Conservation (phyloP, 2,888 invertebrate species). For the Arctia plantaginis region DNA sequence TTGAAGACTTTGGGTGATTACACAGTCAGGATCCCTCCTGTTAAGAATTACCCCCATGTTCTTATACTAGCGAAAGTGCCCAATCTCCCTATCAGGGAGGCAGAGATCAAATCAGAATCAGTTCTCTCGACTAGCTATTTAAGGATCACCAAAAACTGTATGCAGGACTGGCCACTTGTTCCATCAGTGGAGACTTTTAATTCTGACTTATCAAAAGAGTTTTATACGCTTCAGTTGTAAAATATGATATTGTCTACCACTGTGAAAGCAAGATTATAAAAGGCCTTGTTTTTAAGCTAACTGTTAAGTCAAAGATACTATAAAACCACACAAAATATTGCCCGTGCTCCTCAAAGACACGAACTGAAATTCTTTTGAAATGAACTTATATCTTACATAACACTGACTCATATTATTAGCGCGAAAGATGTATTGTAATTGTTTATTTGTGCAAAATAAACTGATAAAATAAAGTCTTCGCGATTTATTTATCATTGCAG, state of each 20-base stretch:
- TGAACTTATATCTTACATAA: not conserved
- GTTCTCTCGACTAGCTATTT: not conserved
- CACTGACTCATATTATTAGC: not conserved
- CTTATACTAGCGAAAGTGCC: not conserved
- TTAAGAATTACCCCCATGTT: not conserved
- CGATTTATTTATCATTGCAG: not conserved
- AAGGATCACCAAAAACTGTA: not conserved
- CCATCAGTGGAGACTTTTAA: too few relatives aligned
- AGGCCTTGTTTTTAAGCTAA: too few relatives aligned
- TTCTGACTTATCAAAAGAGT: too few relatives aligned
- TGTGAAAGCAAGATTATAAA: too few relatives aligned
- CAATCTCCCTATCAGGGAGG: not conserved
- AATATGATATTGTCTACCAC: too few relatives aligned
- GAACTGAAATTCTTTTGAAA: not conserved
- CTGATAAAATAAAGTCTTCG: slow-evolving; percentile 3
- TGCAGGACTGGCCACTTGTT: too few relatives aligned
- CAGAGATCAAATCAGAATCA: not conserved
- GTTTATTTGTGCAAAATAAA: not conserved
- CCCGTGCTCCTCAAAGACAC: not conserved
- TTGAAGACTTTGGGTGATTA: slow-evolving; percentile 56
- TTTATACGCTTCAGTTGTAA: too few relatives aligned
- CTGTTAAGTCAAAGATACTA: too few relatives aligned
- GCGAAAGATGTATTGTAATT: not conserved
- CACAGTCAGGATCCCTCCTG: slow-evolving; percentile 18
- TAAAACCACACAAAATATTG: not conserved